Percentiles rank a stretch among this genome's conserved stretches.
Evolutionary conservation across 2,113 vertebrate genomes (phyloP).

Genomic region (Sylvilagus bachmani): DNA sequence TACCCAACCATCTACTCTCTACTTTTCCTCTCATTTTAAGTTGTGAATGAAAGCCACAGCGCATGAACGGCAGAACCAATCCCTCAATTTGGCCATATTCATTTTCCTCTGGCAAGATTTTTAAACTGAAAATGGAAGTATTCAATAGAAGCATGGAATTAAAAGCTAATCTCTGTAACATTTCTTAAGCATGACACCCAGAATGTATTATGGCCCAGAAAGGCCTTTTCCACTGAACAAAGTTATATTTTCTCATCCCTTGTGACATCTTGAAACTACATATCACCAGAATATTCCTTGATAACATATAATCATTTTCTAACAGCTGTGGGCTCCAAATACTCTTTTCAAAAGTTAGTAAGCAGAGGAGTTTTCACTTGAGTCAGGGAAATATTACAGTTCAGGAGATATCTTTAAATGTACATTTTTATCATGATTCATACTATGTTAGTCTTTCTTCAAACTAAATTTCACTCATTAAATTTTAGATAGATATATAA

Average conservation of each 20-base stretch:
- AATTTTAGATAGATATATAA: conserved; percentile 62
- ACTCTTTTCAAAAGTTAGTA: conserved; percentile 59
- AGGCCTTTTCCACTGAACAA: conserved; percentile 58
- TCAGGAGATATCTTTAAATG: conserved; percentile 56
- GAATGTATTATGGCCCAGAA: conserved; percentile 47
- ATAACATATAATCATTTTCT: conserved; percentile 45
- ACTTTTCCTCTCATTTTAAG: neutral
- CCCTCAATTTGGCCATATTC: conserved; percentile 66
- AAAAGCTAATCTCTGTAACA: conserved; percentile 68
- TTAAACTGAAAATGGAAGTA: conserved; percentile 63
- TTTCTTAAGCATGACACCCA: conserved; percentile 69
- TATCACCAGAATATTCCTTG: neutral
- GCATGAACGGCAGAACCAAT: conserved; percentile 57
- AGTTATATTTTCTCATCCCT: conserved; percentile 35
- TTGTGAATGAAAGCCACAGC: conserved; percentile 58
- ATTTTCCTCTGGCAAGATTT: conserved; percentile 60
- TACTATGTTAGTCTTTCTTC: conserved; percentile 72
- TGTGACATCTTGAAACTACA: neutral
- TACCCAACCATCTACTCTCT: neutral
- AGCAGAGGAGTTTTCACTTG: neutral
- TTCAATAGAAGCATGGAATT: conserved; percentile 59
- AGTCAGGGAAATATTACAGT: conserved; percentile 26
- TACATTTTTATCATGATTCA: conserved; percentile 61
- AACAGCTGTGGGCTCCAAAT: conserved; percentile 56
- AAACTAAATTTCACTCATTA: conserved; percentile 78